phyloP scores from a whole-genome alignment of 2,888 invertebrate genomes.

The Tetrapedia diversipes region DNA sequence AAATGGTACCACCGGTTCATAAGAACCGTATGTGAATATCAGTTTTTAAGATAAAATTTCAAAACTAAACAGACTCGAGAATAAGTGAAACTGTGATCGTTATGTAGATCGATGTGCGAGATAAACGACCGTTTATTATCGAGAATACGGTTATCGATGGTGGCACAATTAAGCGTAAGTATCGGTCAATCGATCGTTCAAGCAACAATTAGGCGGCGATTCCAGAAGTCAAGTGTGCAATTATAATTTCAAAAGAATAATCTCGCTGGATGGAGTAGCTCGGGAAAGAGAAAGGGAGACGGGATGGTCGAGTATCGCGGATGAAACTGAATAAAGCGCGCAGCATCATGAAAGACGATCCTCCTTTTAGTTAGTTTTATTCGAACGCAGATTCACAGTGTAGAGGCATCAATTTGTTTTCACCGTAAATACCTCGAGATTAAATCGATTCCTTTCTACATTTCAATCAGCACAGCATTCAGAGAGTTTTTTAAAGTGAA shows the following conservation, averaged over 20 bases:
- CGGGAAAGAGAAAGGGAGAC: neutral
- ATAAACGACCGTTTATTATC: slow-evolving; percentile 42
- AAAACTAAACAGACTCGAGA: neutral
- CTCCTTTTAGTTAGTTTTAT: slow-evolving; percentile 33
- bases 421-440: slow-evolving; percentile 15
- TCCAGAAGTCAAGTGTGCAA: slow-evolving; percentile 32
- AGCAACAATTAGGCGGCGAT: slow-evolving; percentile 47
- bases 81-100: neutral
- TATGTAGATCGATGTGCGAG: neutral
- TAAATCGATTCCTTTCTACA: slow-evolving; percentile 22
- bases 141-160: slow-evolving; percentile 9
- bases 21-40: too few relatives aligned
- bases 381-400: slow-evolving; percentile 14
- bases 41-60: too few relatives aligned
- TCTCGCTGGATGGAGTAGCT: slow-evolving; percentile 22
- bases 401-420: slow-evolving; percentile 40
- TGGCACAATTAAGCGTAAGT: slow-evolving; percentile 40
- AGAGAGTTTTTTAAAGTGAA: neutral
- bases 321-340: slow-evolving; percentile 44
- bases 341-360: slow-evolving; percentile 26
- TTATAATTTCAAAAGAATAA: slow-evolving; percentile 58
- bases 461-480: slow-evolving; percentile 4
- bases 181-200: slow-evolving; percentile 33
- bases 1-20: too few relatives aligned
- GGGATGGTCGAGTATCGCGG: slow-evolving; percentile 20